phyloP scores from a whole-genome alignment of 2,888 invertebrate species.

The Ectemnius continuus region DNA sequence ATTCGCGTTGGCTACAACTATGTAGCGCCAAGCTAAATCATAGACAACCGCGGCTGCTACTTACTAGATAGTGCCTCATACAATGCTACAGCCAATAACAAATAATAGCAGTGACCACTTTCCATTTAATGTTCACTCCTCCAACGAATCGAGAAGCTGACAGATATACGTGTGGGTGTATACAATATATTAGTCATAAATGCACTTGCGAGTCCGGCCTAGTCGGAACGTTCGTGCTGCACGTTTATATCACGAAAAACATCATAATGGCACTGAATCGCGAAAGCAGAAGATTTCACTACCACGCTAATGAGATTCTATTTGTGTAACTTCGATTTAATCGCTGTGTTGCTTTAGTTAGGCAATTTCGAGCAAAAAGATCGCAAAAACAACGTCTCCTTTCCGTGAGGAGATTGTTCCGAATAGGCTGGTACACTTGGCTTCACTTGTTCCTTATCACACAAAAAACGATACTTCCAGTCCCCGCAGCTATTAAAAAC shows the following conservation, averaged over 20 bases:
- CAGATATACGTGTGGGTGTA: slow-evolving; percentile 30
- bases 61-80: slow-evolving; percentile 17
- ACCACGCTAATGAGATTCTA: not conserved
- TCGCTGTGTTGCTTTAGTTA: slow-evolving; percentile 4
- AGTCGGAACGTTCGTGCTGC: slow-evolving; percentile 40
- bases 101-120: slow-evolving; percentile 30
- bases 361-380: not conserved
- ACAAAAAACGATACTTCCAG: slow-evolving; percentile 25
- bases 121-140: slow-evolving; percentile 9
- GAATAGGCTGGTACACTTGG: slow-evolving; percentile 50
- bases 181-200: slow-evolving; percentile 42
- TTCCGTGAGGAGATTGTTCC: slow-evolving; percentile 35
- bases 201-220: slow-evolving; percentile 53
- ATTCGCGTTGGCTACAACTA: slow-evolving; percentile 60
- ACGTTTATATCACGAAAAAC: not conserved
- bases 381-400: slow-evolving; percentile 32
- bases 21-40: slow-evolving; percentile 65
- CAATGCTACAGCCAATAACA: slow-evolving; percentile 36
- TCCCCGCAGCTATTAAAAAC: slow-evolving; percentile 21
- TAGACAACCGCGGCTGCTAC: slow-evolving; percentile 47
- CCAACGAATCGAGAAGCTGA: slow-evolving; percentile 18
- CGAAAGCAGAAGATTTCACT: not conserved
- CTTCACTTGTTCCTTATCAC: slow-evolving; percentile 25
- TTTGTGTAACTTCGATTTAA: not conserved
- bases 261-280: not conserved